These are phyloP conservation scores for Corythaeola cristata DNA, from an alignment of 2,113 vertebrate species.

Conservation along the genomic window DNA sequence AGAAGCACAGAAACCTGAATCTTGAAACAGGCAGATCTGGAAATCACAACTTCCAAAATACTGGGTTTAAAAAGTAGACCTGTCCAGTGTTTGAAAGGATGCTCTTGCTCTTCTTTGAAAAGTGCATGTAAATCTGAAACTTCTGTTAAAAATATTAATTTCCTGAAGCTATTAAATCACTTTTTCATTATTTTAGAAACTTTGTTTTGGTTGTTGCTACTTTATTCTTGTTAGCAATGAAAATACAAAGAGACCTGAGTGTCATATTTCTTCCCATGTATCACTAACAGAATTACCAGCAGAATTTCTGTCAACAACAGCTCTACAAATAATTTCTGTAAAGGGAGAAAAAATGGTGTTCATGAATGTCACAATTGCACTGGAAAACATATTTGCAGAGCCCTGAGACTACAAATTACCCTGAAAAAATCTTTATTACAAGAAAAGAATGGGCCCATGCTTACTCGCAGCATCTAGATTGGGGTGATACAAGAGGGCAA, in stretches of 20 bases:
- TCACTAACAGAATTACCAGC: neutral
- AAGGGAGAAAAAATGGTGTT: neutral
- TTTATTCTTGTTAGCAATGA: neutral
- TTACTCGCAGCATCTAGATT: neutral
- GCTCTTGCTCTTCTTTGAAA: neutral
- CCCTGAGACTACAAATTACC: neutral
- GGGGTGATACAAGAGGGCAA: neutral
- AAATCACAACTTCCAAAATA: neutral
- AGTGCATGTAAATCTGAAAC: neutral
- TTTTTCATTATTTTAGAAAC: neutral
- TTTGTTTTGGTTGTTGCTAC: neutral
- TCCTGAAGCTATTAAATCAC: neutral
- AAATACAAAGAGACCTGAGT: neutral
- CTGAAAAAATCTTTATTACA: neutral
- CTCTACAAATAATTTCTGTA: neutral
- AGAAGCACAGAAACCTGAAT: neutral
- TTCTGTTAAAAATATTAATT: neutral
- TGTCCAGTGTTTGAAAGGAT: neutral
- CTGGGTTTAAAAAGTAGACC: neutral
- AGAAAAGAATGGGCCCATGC: accelerated
- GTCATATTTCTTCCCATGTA: neutral
- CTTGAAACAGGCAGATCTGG: neutral
- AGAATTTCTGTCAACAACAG: neutral
- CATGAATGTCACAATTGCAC: neutral
- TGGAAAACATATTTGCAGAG: neutral